Evolutionary conservation across 1,140 invertebrate species (phyloP).

Genomic region (Protaetia brevitarsis): DNA sequence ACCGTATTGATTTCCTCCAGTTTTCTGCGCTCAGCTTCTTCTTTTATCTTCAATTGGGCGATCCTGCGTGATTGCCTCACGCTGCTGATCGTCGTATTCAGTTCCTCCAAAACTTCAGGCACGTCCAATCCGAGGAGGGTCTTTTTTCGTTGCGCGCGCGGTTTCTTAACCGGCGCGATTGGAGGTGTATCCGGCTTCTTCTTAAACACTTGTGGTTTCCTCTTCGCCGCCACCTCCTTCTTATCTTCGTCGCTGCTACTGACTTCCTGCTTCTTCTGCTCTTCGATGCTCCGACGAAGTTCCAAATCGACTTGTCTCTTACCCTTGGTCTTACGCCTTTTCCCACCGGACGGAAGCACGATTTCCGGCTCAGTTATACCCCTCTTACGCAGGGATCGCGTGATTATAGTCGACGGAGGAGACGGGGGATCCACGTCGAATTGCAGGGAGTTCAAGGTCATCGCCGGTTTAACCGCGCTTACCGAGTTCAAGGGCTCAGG

Average conservation of each 20-base stretch:
- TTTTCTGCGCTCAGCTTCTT: conserved; percentile 71
- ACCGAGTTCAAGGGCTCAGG: not conserved
- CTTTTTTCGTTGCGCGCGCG: conserved; percentile 13
- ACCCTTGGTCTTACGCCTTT: conserved; percentile 32
- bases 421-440: conserved; percentile 19
- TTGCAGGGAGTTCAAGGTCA: conserved; percentile 24
- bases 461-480: not conserved
- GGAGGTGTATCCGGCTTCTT: conserved; percentile 18
- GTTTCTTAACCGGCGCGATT: not conserved
- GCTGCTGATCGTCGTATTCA: conserved; percentile 49
- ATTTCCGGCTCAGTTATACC: conserved; percentile 31
- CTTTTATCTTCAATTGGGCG: conserved; percentile 80
- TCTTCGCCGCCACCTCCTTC: conserved; percentile 28
- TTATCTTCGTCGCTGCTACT: conserved; percentile 58
- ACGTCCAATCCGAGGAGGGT: conserved; percentile 27
- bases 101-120: conserved; percentile 30
- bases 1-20: conserved; percentile 66
- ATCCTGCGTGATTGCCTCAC: conserved; percentile 76
- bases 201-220: conserved; percentile 1
- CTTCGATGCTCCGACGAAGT: conserved; percentile 57
- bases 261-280: conserved; percentile 54
- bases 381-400: conserved; percentile 29
- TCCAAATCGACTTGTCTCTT: conserved; percentile 53
- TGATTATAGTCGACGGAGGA: not conserved
- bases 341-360: conserved; percentile 40